These are phyloP conservation scores for Amphiprion ocellaris DNA, from an alignment of 2,113 vertebrate genomes.

Conservation along the genomic window DNA sequence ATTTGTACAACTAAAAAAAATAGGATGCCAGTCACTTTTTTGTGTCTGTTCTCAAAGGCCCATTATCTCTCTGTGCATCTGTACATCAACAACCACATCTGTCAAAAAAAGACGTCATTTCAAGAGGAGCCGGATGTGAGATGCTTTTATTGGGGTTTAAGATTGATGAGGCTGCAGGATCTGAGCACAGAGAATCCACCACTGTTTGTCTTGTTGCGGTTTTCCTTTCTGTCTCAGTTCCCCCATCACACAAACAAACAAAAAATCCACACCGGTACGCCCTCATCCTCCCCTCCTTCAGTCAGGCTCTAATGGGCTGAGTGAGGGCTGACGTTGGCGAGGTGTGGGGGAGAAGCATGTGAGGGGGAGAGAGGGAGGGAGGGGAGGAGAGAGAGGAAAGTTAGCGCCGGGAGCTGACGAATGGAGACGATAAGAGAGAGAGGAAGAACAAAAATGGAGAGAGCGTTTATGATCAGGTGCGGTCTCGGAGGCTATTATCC, in stretches of 20 bases:
- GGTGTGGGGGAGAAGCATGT: conserved; percentile 23
- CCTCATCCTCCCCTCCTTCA: neutral
- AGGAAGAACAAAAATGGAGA: conserved; percentile 55
- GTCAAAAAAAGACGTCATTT: conserved; percentile 38
- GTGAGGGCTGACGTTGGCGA: conserved; percentile 45
- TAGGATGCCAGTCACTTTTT: no score
- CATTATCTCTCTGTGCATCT: no score
- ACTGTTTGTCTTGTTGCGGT: conserved; percentile 5
- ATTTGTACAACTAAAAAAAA: no score
- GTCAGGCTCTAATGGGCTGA: conserved; percentile 36
- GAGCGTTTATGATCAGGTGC: conserved; percentile 26
- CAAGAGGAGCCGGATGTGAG: conserved; percentile 38
- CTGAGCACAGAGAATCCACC: conserved; percentile 21
- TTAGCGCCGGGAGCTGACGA: conserved; percentile 31
- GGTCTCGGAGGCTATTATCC: conserved; percentile 21
- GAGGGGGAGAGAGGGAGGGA: conserved; percentile 51
- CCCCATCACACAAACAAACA: conserved; percentile 44
- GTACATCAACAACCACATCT: neutral
- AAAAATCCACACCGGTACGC: conserved; percentile 28
- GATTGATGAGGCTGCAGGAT: conserved; percentile 37
- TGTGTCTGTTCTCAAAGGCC: no score
- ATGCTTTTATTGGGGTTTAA: conserved; percentile 64
- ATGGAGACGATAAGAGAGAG: conserved; percentile 37
- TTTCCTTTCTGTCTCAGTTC: conserved; percentile 15
- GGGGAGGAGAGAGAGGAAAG: conserved; percentile 31